phyloP scores from a whole-genome alignment of 2,113 vertebrate species.

The Macquaria ambigua region DNA sequence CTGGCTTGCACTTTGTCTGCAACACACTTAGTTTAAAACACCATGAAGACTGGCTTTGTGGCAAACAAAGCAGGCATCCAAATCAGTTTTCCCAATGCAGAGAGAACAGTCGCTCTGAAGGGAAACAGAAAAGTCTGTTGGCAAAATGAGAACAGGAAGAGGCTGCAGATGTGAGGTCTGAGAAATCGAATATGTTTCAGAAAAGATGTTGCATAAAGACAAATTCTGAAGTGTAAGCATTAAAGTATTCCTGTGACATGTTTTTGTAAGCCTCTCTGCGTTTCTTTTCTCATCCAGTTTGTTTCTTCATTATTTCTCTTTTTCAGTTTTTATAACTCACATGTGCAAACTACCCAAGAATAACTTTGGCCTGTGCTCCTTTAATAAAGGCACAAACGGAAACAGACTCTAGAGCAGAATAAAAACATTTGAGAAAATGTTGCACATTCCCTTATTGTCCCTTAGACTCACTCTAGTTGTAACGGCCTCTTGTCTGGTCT shows the following conservation, averaged over 20 bases:
- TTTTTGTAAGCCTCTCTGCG: neutral
- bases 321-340: neutral
- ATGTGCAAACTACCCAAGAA: neutral
- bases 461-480: too few species aligned
- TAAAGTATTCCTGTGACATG: too few species aligned
- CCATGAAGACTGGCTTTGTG: constrained; percentile 31
- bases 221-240: neutral
- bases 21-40: neutral
- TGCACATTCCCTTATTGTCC: too few species aligned
- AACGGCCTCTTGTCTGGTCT: too few species aligned
- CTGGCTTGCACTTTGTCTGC: neutral
- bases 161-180: constrained; percentile 44
- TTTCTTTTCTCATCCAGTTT: neutral
- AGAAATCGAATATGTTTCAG: neutral
- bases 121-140: constrained; percentile 23
- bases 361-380: neutral
- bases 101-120: neutral
- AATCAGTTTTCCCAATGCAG: neutral
- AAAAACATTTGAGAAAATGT: neutral
- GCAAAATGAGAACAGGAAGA: constrained; percentile 22
- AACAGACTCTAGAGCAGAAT: neutral
- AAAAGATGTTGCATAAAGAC: neutral
- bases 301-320: neutral
- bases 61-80: neutral
- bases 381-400: neutral